Evolutionary conservation across 2,888 invertebrate species (phyloP).

Genomic region (Hemithea aestivaria): DNA sequence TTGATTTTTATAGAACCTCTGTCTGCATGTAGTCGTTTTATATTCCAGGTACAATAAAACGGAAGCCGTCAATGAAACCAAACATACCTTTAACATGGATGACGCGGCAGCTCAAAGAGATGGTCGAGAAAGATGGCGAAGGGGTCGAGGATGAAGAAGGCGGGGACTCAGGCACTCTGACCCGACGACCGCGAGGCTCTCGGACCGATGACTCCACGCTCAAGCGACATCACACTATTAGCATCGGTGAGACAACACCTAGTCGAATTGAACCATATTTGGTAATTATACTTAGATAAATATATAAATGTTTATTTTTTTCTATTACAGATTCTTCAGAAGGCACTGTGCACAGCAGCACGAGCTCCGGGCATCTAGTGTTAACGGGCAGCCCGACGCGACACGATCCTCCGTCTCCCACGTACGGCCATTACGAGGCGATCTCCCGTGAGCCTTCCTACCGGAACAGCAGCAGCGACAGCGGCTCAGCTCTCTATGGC

Average conservation of each 20-base stretch:
- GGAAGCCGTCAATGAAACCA: slow-evolving; percentile 95
- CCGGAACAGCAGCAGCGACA: slow-evolving; percentile 49
- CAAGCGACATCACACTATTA: slow-evolving; percentile 51
- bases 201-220: slow-evolving; percentile 61
- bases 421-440: slow-evolving; percentile 58
- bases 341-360: slow-evolving; percentile 38
- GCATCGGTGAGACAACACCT: slow-evolving; percentile 45
- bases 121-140: slow-evolving; percentile 82
- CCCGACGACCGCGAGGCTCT: slow-evolving; percentile 71
- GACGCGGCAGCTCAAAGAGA: slow-evolving; percentile 93
- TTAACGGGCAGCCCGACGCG: slow-evolving; percentile 40
- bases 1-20: too few relatives aligned
- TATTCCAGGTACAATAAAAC: slow-evolving; percentile 87
- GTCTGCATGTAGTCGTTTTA: too few relatives aligned
- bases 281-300: too few relatives aligned
- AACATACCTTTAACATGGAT: slow-evolving; percentile 94
- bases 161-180: slow-evolving; percentile 75
- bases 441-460: slow-evolving; percentile 48
- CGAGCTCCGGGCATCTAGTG: slow-evolving; percentile 32
- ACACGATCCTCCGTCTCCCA: slow-evolving; percentile 44
- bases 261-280: too few relatives aligned
- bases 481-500: slow-evolving; percentile 58
- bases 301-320: too few relatives aligned
- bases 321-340: slow-evolving; percentile 53
- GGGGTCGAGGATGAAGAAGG: slow-evolving; percentile 49